Base-by-base conservation (phyloP, 2,888 invertebrate species). In the Endomychus coccineus region DNA sequence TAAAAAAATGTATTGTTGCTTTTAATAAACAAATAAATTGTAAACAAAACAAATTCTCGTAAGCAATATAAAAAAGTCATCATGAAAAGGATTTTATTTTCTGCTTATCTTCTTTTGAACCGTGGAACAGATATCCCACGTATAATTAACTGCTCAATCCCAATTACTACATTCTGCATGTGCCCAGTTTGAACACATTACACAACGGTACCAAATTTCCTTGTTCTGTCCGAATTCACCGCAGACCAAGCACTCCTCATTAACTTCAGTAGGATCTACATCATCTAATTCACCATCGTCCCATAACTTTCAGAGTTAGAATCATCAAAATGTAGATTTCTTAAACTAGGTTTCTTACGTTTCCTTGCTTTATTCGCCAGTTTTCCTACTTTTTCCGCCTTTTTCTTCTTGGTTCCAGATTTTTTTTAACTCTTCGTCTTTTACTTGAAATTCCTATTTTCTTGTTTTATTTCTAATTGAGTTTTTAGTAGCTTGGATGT, bases 401-500 rank as follows among this genome's bases (percentile, higher is more conserved):
- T n/a, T n/a, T n/a, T n/a, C n/a, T n/a, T n/a, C n/a, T n/a, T n/a
- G n/a, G n/a, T n/a, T n/a, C n/a, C n/a, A n/a, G n/a, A n/a, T n/a
- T n/a, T n/a, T 23, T 7, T 23, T 23, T 11, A 23, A 23, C 7
- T 23, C 7, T 3, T 23, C 23, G 11, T 4, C 23, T 23, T 23
- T 3, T 7, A 10, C 23, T 23, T 23, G 4, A 7, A 7, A 23
- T 40, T 32, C 17, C 29, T 13, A 30, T 37, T 43, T n/a, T 21
- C 28, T 13, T 36, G 21, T 39, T 39, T 32, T 2, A 25, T 14
- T 24, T 28, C 23, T 9, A 35, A 30, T n/a, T 19, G 22, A 31
- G 6, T 24, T 16, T 27, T 42, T 35, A 35, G 28, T 39, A 39
- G 41, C 27, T 29, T 36, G 17, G 27, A 16, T 27, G 34, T 39